Base-by-base conservation (phyloP, 2,113 vertebrate species). In the Sprattus sprattus region DNA sequence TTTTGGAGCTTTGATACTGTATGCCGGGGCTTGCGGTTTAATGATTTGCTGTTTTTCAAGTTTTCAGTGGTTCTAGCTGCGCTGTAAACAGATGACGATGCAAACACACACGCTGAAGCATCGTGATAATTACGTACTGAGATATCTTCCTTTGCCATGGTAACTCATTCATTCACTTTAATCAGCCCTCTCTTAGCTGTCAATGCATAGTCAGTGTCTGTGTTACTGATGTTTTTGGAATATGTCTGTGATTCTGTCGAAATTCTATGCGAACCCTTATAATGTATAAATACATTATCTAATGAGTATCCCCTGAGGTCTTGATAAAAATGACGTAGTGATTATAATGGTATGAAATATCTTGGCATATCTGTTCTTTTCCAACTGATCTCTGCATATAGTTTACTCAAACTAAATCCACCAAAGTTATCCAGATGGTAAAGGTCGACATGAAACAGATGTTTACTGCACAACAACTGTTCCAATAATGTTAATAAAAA, bases 1-100 rank as follows among this genome's bases (percentile, higher is more conserved):
- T 32, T 78, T 78, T 39, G 32, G 28, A 15, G 3, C 44, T 78
- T 78, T 78, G 71, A 78, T 78, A 78, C 71, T 39, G 28, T 78
- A 78, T 32, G 10, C 71, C 71, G 16, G 28, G 71, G 28, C 71
- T 78, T 78, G 71, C 16, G 71, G 71, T 78, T 78, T 78, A 78
- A 39, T 78, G 71, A 78, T 78, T 78, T 78, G 71, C 32, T 32
- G 67, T 39, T 39, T 39, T 39, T 39, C 1, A 75, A 39, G 67
- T 75, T 78, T 78, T 78, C 32, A 39, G 71, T 15, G 28, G 71
- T 13, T 78, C 71, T 39, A 15, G 28, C 71, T 39, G 28, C 28
- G 15, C 13, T 15, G 71, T 78, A 39, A 78, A 78, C 9, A 78
- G 28, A 78, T 39, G 71, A 28, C 16, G 71, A 78, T 78, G 11